Percentiles rank a stretch among this genome's conserved stretches.
These are phyloP conservation scores for Sarcophaga rosellei DNA, from an alignment of 2,888 invertebrate species.

Conservation along the genomic window DNA sequence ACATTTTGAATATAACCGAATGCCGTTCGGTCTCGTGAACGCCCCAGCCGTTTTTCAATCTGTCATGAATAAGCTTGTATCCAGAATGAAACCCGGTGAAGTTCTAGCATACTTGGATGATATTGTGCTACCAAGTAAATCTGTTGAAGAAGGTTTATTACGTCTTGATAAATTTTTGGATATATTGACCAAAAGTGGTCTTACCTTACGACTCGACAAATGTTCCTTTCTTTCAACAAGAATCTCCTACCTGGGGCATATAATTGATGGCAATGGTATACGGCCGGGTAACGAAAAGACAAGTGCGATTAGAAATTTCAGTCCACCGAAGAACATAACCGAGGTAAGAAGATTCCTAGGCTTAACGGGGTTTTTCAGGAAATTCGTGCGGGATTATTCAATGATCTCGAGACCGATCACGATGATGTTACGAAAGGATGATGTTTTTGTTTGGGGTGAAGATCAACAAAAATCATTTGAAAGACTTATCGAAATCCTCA, in stretches of 20 bases:
- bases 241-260: slow-evolving; percentile 56
- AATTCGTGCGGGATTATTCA: background rate
- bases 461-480: no score
- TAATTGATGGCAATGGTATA: slow-evolving; percentile 55
- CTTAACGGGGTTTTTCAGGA: slow-evolving; percentile 17
- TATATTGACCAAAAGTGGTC: slow-evolving; percentile 3
- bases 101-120: slow-evolving; percentile 21
- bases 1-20: no score
- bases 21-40: no score
- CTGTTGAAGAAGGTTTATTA: slow-evolving; percentile 14
- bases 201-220: slow-evolving; percentile 42
- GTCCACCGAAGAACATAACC: no score
- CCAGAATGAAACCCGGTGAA: background rate
- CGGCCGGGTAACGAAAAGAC: background rate
- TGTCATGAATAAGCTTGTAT: slow-evolving; percentile 22
- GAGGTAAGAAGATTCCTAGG: slow-evolving; percentile 20
- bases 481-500: no score
- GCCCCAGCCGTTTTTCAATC: background rate
- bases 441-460: no score
- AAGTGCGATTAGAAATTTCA: slow-evolving; percentile 8
- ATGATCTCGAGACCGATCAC: no score
- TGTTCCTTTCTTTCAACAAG: slow-evolving; percentile 29
- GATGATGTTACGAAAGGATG: no score
- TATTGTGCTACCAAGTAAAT: slow-evolving; percentile 27
- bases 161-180: slow-evolving; percentile 13